phyloP scores from a whole-genome alignment of 1,140 invertebrate species.

The Eubasilissa regina region DNA sequence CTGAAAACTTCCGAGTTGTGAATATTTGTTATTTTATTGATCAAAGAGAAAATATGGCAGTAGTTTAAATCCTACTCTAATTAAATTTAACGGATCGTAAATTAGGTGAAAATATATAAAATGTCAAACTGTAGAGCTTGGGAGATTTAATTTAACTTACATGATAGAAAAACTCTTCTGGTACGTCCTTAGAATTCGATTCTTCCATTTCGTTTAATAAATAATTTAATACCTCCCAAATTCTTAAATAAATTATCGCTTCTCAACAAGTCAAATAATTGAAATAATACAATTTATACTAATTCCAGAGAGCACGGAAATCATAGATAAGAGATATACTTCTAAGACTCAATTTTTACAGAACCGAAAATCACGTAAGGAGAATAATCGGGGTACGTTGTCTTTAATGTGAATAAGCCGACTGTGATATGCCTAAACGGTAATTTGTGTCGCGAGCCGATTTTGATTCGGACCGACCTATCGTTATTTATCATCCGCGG shows the following conservation, averaged over 20 bases:
- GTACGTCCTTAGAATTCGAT: slow-evolving; percentile 18
- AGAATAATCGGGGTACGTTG: too few relatives aligned
- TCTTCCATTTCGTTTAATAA: slow-evolving; percentile 16
- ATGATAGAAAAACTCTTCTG: slow-evolving; percentile 36
- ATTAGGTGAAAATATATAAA: slow-evolving; percentile 3
- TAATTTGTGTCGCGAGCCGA: too few relatives aligned
- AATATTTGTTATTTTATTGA: background rate
- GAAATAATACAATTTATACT: background rate
- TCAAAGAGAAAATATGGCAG: background rate
- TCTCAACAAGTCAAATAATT: background rate
- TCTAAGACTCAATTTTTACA: too few relatives aligned
- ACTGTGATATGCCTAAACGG: too few relatives aligned
- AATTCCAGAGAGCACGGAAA: background rate
- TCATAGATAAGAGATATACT: background rate
- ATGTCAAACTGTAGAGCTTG: background rate
- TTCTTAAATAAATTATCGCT: background rate
- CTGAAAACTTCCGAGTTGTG: background rate
- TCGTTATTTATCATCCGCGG: too few relatives aligned
- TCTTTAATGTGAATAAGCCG: too few relatives aligned
- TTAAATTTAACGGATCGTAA: background rate
- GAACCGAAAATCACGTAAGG: too few relatives aligned
- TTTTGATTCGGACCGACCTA: too few relatives aligned
- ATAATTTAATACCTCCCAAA: background rate
- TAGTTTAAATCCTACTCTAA: background rate
- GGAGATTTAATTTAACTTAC: slow-evolving; percentile 28